Evolutionary conservation across 2,797 vertebrate genomes (phyloP).

Genomic region (Sphenopsis melanotis): DNA sequence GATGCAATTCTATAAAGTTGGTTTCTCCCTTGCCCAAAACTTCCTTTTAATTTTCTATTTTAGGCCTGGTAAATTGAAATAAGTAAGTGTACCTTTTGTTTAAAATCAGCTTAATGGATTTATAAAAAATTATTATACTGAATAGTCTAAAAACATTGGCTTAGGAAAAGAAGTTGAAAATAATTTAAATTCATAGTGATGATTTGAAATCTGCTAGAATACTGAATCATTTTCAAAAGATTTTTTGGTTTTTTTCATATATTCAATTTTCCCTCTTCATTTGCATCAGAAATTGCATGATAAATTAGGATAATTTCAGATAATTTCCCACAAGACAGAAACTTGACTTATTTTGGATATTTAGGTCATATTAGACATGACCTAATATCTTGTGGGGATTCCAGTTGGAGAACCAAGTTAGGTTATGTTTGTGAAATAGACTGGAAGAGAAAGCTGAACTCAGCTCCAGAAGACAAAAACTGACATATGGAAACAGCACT

Average conservation of each 20-base stretch:
- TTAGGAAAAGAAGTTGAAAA: not conserved
- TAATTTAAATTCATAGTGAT: not conserved
- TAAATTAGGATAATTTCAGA: not conserved
- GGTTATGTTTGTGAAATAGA: not conserved
- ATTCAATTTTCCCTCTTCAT: not conserved
- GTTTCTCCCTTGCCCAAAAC: not conserved
- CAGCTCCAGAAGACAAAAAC: not conserved
- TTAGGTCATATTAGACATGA: not conserved
- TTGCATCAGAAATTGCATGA: not conserved
- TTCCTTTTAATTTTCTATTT: not conserved
- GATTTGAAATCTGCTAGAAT: not conserved
- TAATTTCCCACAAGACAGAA: not conserved
- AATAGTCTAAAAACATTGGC: not conserved
- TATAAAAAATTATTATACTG: not conserved
- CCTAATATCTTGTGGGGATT: not conserved
- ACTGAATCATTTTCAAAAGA: not conserved
- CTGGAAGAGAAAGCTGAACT: not conserved
- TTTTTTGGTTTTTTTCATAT: not conserved
- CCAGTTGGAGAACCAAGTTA: not conserved
- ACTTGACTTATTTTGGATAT: not conserved
- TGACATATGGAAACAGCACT: not conserved
- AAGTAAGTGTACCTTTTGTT: not conserved
- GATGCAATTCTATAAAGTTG: not conserved
- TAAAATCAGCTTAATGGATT: not conserved
- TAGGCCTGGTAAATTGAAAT: not conserved